A percentile compares a stretch with the other conserved stretches of the same genome.
phyloP scores from a whole-genome alignment of 2,888 invertebrate species.

The Holacanthella duospinosa region DNA sequence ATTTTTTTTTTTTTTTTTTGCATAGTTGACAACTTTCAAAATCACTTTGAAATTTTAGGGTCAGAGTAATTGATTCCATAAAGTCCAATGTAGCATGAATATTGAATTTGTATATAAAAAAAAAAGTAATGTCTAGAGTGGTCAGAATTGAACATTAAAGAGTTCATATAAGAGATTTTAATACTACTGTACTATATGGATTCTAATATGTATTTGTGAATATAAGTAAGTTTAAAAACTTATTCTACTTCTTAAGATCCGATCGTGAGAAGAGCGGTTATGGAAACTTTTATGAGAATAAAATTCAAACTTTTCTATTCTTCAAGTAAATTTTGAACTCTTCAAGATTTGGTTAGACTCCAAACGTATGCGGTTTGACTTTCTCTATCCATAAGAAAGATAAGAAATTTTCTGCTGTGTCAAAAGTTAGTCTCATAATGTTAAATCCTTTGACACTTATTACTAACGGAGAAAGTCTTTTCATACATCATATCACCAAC shows the following conservation, averaged over 20 bases:
- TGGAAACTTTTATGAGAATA: too few relatives aligned
- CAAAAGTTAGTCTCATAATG: conserved; percentile 4
- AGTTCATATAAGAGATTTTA: too few relatives aligned
- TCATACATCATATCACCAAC: neutral
- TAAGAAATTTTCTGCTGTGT: neutral
- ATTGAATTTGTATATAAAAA: too few relatives aligned
- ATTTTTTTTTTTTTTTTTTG: neutral
- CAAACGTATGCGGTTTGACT: neutral
- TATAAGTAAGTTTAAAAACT: too few relatives aligned
- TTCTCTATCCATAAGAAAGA: neutral
- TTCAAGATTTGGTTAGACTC: too few relatives aligned
- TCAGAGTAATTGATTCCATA: neutral
- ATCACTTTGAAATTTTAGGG: neutral
- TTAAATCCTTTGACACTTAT: neutral
- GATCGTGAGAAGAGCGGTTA: too few relatives aligned
- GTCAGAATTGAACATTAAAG: too few relatives aligned
- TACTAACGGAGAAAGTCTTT: neutral
- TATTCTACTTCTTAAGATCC: too few relatives aligned
- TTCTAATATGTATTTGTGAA: too few relatives aligned
- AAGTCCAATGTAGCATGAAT: neutral
- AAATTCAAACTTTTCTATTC: too few relatives aligned
- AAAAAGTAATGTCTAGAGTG: too few relatives aligned
- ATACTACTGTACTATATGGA: neutral
- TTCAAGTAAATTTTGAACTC: too few relatives aligned
- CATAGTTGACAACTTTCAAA: neutral